A percentile compares a stretch with the other conserved stretches of the same genome.
Evolutionary conservation across 2,797 vertebrate genomes (phyloP).

Genomic region (Coregonus ussuriensis): DNA sequence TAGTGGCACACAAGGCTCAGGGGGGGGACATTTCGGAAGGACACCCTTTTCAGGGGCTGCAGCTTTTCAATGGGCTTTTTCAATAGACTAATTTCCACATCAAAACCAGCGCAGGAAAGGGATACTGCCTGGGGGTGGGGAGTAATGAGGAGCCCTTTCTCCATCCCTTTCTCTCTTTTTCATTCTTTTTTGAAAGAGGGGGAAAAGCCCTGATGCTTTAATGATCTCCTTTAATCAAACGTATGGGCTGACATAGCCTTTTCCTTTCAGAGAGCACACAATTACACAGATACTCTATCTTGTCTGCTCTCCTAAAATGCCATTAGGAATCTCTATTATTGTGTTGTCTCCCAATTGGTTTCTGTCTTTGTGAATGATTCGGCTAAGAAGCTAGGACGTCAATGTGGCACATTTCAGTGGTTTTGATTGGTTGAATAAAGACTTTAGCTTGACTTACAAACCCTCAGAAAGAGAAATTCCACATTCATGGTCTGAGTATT

Average conservation of each 20-base stretch:
- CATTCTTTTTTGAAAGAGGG: constrained; percentile 36
- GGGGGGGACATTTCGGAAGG: constrained; percentile 33
- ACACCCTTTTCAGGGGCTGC: constrained; percentile 36
- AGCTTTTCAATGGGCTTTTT: constrained; percentile 53
- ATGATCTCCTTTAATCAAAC: constrained; percentile 61
- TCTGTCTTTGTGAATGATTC: constrained; percentile 33
- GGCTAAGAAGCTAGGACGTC: constrained; percentile 40
- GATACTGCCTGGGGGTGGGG: constrained; percentile 55
- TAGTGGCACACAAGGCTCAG: constrained; percentile 24
- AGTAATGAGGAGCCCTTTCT: constrained; percentile 54
- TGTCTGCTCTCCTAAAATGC: constrained; percentile 55
- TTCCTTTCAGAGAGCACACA: constrained; percentile 37
- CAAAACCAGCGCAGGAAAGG: constrained; percentile 54
- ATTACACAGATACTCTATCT: constrained; percentile 57
- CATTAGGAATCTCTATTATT: constrained; percentile 47
- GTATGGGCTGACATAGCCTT: constrained; percentile 37
- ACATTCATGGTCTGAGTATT: constrained; percentile 19
- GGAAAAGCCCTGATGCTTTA: constrained; percentile 51
- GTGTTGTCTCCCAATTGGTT: constrained; percentile 25
- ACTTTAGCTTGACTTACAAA: constrained; percentile 25
- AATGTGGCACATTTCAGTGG: constrained; percentile 29
- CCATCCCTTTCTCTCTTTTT: constrained; percentile 45
- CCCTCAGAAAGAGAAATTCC: constrained; percentile 12
- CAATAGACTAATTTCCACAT: constrained; percentile 63
- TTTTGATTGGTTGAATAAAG: constrained; percentile 46